Conservation (phyloP, 2,888 invertebrate genomes). For the Crioceris asparagi region DNA sequence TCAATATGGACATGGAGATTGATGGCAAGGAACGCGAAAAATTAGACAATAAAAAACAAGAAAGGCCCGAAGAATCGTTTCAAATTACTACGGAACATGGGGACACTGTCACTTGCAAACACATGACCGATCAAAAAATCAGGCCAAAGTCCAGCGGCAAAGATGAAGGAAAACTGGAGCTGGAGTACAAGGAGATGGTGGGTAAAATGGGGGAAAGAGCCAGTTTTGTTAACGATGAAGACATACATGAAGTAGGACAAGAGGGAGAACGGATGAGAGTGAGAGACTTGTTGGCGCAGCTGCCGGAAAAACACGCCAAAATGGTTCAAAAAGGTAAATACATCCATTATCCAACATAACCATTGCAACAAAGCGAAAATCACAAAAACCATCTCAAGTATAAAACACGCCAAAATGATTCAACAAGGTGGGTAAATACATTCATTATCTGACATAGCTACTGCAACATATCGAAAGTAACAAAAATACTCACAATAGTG, state of each 20-base stretch:
- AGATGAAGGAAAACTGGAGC: conserved; percentile 8
- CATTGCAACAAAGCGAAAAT: too few relatives aligned
- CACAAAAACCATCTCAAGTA: too few relatives aligned
- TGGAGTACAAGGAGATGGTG: conserved; percentile 9
- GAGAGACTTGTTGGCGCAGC: conserved; percentile 15
- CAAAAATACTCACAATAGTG: too few relatives aligned
- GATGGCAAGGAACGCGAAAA: conserved; percentile 15
- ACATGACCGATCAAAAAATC: conserved; percentile 11
- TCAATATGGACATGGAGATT: conserved; percentile 22
- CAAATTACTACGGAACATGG: conserved; percentile 20
- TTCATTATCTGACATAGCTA: too few relatives aligned
- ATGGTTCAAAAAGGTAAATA: conserved; percentile 15
- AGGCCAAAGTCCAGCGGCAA: conserved; percentile 8
- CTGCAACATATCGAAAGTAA: too few relatives aligned
- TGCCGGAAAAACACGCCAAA: conserved; percentile 16
- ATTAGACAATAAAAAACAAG: conserved; percentile 9
- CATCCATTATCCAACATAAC: too few relatives aligned
- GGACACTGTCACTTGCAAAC: conserved; percentile 20
- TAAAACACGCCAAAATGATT: conserved; percentile 12
- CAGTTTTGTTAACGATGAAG: conserved; percentile 10
- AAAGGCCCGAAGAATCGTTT: conserved; percentile 11
- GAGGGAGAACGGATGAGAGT: conserved; percentile 13
- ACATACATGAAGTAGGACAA: conserved; percentile 5
- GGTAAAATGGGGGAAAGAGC: conserved; percentile 10
- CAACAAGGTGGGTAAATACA: conserved; percentile 14